Percentiles rank a stretch among this genome's conserved stretches.
Conservation (phyloP, 2,113 vertebrate species). For the Psittacara wagleri region DNA sequence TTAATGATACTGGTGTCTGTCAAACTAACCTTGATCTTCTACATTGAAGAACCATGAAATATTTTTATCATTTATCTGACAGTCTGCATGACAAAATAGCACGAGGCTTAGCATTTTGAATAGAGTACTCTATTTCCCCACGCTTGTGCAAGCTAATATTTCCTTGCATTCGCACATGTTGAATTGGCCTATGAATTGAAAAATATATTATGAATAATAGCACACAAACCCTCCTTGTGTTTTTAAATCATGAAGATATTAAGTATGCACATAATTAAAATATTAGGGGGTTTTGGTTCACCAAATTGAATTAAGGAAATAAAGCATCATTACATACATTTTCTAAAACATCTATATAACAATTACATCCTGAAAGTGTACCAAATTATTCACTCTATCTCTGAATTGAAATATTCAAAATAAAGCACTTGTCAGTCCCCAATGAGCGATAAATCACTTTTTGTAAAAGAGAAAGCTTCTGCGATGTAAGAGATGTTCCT, state of each 20-base stretch:
- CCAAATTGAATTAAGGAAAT: not conserved
- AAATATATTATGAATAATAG: not conserved
- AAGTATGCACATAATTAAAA: not conserved
- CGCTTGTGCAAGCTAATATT: not conserved
- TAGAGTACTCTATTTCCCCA: not conserved
- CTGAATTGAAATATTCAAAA: not conserved
- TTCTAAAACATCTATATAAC: not conserved
- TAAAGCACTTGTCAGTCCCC: not conserved
- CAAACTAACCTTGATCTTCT: constrained; percentile 77
- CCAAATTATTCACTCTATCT: not conserved
- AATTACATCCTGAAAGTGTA: not conserved
- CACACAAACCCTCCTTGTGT: not conserved
- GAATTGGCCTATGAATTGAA: not conserved
- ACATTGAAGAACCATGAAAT: constrained; percentile 65
- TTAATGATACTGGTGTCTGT: constrained; percentile 21
- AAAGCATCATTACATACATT: not conserved
- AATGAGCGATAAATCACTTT: not conserved
- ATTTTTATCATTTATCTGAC: not conserved
- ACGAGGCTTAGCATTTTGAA: not conserved
- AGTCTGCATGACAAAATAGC: not conserved
- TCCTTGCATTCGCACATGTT: not conserved
- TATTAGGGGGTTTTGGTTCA: accelerated
- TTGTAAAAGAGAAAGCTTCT: not conserved
- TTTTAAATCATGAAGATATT: not conserved
- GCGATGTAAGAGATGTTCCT: not conserved